These are phyloP conservation scores for Idaea dimidiata DNA, from an alignment of 2,888 invertebrate genomes.

Conservation along the genomic window DNA sequence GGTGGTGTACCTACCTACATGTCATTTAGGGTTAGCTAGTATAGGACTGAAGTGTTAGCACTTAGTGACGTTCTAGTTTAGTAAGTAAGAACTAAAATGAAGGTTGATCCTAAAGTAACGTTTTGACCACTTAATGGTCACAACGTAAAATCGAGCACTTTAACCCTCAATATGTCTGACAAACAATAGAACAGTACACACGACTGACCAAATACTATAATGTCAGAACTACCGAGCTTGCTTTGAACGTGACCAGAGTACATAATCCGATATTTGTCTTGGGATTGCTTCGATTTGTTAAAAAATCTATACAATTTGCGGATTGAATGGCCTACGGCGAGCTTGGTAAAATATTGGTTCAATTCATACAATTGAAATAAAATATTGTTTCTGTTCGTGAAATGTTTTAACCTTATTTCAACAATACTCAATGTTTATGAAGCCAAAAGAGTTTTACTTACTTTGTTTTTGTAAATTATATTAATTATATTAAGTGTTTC, in stretches of 20 bases:
- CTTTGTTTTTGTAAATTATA: no score
- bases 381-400: constrained; percentile 2
- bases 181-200: constrained; percentile 41
- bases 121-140: neutral
- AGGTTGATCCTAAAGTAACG: neutral
- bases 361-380: neutral
- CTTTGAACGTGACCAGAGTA: constrained; percentile 37
- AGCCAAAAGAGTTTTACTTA: no score
- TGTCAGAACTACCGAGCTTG: constrained; percentile 22
- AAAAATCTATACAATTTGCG: constrained; percentile 30
- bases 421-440: no score
- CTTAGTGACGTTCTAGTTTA: neutral
- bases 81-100: neutral
- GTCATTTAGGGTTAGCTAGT: no score
- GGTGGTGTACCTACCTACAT: no score
- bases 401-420: neutral
- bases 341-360: neutral
- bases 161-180: constrained; percentile 30
- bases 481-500: no score
- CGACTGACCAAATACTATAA: constrained; percentile 22
- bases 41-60: no score
- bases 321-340: neutral
- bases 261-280: constrained; percentile 38
- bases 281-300: constrained; percentile 32
- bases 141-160: constrained; percentile 14